Percentiles rank a stretch among this genome's conserved stretches.
phyloP scores from a whole-genome alignment of 2,888 invertebrate species.

The Adineta ricciae region DNA sequence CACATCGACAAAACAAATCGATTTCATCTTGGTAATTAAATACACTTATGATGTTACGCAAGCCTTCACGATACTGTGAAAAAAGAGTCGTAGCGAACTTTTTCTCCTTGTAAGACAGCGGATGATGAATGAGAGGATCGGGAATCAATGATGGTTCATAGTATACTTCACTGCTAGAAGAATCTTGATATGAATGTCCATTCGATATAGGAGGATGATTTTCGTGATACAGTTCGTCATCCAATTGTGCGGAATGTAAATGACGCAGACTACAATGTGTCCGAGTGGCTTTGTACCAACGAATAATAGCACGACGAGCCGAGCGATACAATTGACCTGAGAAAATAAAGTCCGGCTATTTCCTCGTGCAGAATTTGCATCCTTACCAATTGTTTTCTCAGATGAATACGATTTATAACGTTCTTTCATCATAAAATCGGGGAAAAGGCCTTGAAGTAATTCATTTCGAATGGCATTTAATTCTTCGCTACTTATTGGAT shows the following conservation, averaged over 20 bases:
- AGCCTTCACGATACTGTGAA: not conserved
- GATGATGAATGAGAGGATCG: not conserved
- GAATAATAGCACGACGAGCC: not conserved
- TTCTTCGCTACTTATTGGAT: not conserved
- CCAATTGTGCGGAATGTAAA: not conserved
- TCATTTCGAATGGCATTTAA: not conserved
- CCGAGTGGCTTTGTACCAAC: not conserved
- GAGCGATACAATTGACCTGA: not conserved
- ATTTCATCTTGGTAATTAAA: slow-evolving; percentile 18
- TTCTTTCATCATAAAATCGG: slow-evolving; percentile 22
- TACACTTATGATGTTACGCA: not conserved
- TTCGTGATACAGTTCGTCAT: not conserved
- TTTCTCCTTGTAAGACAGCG: not conserved
- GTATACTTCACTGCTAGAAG: not conserved
- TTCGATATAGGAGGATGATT: not conserved
- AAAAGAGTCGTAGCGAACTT: not conserved
- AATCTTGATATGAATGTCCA: not conserved
- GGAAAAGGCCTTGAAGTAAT: not conserved
- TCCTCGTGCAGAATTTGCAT: no score
- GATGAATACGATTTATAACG: not conserved
- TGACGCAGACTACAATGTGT: not conserved
- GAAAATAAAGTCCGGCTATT: not conserved
- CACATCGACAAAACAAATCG: slow-evolving; percentile 21
- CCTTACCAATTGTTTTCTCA: not conserved
- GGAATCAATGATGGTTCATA: not conserved